phyloP scores from a whole-genome alignment of 2,888 invertebrate genomes.

The Temnothorax ravouxi region DNA sequence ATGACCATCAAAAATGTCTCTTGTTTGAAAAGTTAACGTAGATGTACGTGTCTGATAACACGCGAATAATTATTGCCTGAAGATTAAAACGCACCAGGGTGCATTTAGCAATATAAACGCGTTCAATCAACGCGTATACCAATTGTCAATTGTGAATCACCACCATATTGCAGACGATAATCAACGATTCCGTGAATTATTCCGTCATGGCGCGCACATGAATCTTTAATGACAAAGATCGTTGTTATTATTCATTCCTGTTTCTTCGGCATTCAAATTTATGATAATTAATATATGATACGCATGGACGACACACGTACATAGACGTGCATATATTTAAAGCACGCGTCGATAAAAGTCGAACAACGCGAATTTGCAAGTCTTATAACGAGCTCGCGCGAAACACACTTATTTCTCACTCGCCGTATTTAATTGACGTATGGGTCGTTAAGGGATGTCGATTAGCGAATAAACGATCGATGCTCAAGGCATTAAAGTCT shows the following conservation, averaged over 20 bases:
- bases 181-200: conserved; percentile 12
- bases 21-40: not conserved
- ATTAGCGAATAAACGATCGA: not conserved
- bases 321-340: not conserved
- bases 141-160: conserved; percentile 5
- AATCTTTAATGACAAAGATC: conserved; percentile 15
- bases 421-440: conserved; percentile 21
- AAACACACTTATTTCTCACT: not conserved
- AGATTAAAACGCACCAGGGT: not conserved
- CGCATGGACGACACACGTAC: not conserved
- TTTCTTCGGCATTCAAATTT: conserved; percentile 31
- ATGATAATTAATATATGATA: conserved; percentile 32
- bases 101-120: not conserved
- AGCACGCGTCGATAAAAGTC: not conserved
- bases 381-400: conserved; percentile 7
- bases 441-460: not conserved
- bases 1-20: not conserved
- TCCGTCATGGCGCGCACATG: not conserved
- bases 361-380: conserved; percentile 11
- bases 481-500: not conserved
- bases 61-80: not conserved
- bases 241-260: not conserved
- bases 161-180: not conserved
- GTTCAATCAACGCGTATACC: not conserved
- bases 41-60: not conserved